Percentiles rank a stretch among this genome's conserved stretches.
These are phyloP conservation scores for Philotrypesis tridentata DNA, from an alignment of 1,140 invertebrate species.

Conservation along the genomic window DNA sequence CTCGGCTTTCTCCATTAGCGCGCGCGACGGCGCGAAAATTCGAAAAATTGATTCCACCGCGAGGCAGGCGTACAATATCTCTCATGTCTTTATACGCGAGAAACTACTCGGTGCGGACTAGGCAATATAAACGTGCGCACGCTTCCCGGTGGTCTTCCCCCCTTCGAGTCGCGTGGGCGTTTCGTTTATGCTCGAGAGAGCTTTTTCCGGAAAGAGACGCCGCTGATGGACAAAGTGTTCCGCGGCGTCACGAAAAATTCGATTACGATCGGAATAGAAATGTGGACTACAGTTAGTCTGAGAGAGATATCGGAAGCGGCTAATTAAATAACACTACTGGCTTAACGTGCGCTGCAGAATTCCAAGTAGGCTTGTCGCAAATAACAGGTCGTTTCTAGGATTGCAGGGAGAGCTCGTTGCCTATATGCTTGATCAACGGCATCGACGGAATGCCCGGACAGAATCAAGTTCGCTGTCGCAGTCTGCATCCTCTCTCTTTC, in stretches of 20 bases:
- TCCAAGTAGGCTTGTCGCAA: not conserved
- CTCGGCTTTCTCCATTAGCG: not conserved
- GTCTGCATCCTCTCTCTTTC: no score
- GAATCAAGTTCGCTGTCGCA: not conserved
- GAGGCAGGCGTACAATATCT: not conserved
- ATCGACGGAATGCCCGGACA: not conserved
- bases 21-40: not conserved
- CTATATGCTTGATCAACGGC: not conserved
- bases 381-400: constrained; percentile 10
- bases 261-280: no score
- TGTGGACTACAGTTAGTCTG: no score
- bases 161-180: not conserved
- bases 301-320: no score
- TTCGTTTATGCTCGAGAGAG: not conserved
- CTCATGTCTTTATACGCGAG: not conserved
- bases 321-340: no score
- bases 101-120: not conserved
- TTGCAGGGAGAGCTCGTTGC: not conserved
- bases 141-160: not conserved
- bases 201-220: not conserved
- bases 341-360: not conserved
- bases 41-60: not conserved
- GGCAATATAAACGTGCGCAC: not conserved
- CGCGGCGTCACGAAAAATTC: no score
- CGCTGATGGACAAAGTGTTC: no score